Evolutionary conservation across 2,888 invertebrate species (phyloP).

Genomic region (Hemistola chrysoprasaria): DNA sequence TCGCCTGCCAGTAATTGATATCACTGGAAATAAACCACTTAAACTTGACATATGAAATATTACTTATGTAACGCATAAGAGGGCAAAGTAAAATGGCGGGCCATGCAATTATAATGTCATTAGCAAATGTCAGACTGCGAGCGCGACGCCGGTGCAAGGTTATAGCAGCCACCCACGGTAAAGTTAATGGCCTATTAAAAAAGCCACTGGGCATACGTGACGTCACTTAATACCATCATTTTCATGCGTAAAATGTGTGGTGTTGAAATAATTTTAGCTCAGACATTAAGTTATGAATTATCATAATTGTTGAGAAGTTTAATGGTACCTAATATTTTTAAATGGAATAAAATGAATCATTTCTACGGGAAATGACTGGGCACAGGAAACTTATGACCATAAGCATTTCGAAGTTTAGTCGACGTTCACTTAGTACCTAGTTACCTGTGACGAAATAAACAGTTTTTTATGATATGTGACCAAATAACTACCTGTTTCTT

Average conservation of each 20-base stretch:
- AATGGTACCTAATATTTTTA: not conserved
- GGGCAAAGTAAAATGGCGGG: conserved; percentile 12
- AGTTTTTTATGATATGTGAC: too few species aligned
- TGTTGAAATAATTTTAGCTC: conserved; percentile 16
- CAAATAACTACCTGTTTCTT: too few species aligned
- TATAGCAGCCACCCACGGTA: conserved; percentile 37
- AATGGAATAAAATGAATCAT: too few species aligned
- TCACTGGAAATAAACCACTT: conserved; percentile 26
- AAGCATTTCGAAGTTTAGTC: too few species aligned
- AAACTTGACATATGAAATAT: conserved; percentile 24
- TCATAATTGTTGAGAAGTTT: conserved; percentile 3
- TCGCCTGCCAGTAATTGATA: conserved; percentile 20
- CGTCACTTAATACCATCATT: conserved; percentile 11
- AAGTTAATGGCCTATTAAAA: conserved; percentile 34
- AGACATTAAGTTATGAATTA: conserved; percentile 11
- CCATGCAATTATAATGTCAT: conserved; percentile 56
- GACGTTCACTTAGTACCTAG: too few species aligned
- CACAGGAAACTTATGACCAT: too few species aligned
- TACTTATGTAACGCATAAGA: conserved; percentile 6
- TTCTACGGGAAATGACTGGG: too few species aligned
- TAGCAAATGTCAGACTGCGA: conserved; percentile 51
- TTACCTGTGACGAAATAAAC: too few species aligned
- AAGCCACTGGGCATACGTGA: conserved; percentile 20
- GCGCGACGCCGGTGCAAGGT: conserved; percentile 47
- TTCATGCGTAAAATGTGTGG: conserved; percentile 20